Base-by-base conservation (phyloP, 2,888 invertebrate genomes). In the Drepanosiphum platanoidis region DNA sequence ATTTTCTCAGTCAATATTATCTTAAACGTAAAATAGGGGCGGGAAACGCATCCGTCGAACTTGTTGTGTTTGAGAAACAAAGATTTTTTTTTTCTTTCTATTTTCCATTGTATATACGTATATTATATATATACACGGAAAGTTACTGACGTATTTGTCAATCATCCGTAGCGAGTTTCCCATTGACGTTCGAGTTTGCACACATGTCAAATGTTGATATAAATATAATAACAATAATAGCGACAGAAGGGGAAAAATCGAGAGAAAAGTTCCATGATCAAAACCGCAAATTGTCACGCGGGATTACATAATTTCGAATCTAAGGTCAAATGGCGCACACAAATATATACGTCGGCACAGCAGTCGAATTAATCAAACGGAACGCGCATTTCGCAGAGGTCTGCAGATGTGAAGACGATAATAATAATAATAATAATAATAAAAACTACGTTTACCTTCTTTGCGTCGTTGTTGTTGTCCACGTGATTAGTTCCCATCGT, bases 391-490 rank as follows among this genome's bases (percentile, higher is more conserved):
- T 58, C n/a, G 27, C 22, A 27, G n/a, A 22, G 27, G 61, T 22
- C 61, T 52, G 52, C 13, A 32, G 15, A 1, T 32, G 74, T 22
- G 27, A 42, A n/a, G 15, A 27, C 27, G 46, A 83, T 30, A 30
- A 18, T 32, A 74, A 66, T 79, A 70, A n/a, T 61, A 68, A 83
- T 30, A 34, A 18, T 30, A 74, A 58, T 74, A 70, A 52, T 52
- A 9, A 9, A 9, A n/a, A n/a, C n/a, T n/a, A 1, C 30, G 88
- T 92, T 92, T 91, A 97, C 97, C 94, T 97, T 97, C 92, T 97
- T 97, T 88, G 96, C 96, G 90, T 97, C 97, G 91, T 97, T 97
- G 92, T 96, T 97, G 92, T 96, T 96, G 91, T 97, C 97, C 88
- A 95, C 93, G 90, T 95, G 94, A 90, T 94, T 94, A 87, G 92